Conservation (phyloP, 2,888 invertebrate species). For the Eremobia ochroleuca region DNA sequence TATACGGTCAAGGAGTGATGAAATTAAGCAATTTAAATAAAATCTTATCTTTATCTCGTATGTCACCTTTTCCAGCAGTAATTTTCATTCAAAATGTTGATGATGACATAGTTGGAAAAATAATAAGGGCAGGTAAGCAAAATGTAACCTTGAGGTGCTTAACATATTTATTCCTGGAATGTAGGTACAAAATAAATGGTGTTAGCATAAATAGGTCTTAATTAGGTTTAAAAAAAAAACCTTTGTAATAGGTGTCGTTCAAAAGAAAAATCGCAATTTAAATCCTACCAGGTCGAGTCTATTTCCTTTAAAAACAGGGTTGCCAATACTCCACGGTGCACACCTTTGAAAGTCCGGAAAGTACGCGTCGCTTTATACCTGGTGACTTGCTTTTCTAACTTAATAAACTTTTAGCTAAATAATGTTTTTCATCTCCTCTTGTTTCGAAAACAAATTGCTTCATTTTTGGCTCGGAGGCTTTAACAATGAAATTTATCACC, state of each 20-base stretch:
- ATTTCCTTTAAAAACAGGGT: neutral
- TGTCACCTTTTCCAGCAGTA: neutral
- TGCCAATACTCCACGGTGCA: neutral
- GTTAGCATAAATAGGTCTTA: neutral
- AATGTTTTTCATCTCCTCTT: constrained; percentile 89
- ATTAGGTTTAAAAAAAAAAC: neutral
- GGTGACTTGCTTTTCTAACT: constrained; percentile 70
- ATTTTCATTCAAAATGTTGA: neutral
- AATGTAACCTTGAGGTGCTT: neutral
- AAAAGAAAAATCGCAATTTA: neutral
- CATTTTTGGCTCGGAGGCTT: constrained; percentile 85
- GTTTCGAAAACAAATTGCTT: constrained; percentile 88
- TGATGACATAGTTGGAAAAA: neutral
- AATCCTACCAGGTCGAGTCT: neutral
- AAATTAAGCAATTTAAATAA: neutral
- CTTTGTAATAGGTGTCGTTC: neutral
- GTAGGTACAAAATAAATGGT: neutral
- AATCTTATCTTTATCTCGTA: no score
- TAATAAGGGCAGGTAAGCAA: neutral
- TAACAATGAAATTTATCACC: constrained; percentile 87
- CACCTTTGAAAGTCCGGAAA: constrained; percentile 18
- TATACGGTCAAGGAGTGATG: neutral
- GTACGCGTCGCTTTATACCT: constrained; percentile 34
- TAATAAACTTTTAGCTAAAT: constrained; percentile 85
- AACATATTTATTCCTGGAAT: neutral